Evolutionary conservation across 2,797 vertebrate species (phyloP).

Genomic region (Myoxocephalus aenaeus): DNA sequence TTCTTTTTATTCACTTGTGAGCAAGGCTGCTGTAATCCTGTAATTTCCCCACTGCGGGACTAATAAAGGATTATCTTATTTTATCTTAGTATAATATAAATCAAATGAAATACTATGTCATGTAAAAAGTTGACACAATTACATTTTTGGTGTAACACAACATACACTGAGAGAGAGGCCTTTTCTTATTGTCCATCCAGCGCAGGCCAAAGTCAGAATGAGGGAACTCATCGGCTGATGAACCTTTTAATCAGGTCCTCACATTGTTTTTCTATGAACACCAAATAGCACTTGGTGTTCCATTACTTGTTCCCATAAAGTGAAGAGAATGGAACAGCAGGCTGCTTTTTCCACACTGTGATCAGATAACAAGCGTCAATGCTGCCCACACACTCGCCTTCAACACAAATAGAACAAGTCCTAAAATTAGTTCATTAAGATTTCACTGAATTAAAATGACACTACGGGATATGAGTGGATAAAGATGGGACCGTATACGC

Average conservation of each 20-base stretch:
- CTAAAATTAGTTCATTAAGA: conserved; percentile 12
- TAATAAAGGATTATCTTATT: too few relatives aligned
- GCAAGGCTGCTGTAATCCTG: too few relatives aligned
- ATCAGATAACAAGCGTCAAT: conserved; percentile 21
- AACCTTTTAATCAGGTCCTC: not conserved
- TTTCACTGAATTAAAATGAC: not conserved
- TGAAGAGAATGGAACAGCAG: conserved; percentile 2
- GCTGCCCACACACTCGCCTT: conserved; percentile 37
- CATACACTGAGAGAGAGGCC: not conserved
- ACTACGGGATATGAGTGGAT: not conserved
- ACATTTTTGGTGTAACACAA: not conserved
- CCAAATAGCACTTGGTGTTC: conserved; percentile 17
- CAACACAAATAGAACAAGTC: conserved; percentile 23
- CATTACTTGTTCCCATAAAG: conserved; percentile 9
- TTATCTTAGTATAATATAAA: not conserved
- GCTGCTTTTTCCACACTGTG: conserved; percentile 19
- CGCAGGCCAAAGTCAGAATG: not conserved
- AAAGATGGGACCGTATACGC: not conserved
- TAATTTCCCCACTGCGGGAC: too few relatives aligned
- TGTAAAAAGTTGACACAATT: not conserved
- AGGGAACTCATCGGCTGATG: not conserved
- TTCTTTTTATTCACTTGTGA: too few relatives aligned
- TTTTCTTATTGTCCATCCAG: not conserved
- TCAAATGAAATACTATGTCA: not conserved
- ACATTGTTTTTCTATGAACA: conserved; percentile 9